Evolutionary conservation across 2,888 invertebrate species (phyloP).

Genomic region (Nephrotoma appendiculata): DNA sequence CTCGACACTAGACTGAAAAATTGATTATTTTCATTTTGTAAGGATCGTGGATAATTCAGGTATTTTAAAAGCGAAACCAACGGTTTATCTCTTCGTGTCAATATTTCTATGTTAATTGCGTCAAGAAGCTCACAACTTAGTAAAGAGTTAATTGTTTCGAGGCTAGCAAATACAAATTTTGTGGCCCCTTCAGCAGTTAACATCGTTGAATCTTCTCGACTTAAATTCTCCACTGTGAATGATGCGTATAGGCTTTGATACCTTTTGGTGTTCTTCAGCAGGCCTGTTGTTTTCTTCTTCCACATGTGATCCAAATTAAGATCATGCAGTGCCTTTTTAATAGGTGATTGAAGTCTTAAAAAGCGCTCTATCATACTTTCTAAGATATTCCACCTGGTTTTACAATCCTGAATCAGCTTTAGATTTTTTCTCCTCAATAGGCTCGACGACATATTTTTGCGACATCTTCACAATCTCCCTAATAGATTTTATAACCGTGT

Average conservation of each 20-base stretch:
- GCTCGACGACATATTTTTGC: not conserved
- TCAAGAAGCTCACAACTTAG: too few species aligned
- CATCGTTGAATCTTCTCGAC: too few species aligned
- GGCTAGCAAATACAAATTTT: not conserved
- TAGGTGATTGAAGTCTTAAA: too few species aligned
- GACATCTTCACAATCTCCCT: not conserved
- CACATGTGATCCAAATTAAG: conserved; percentile 1
- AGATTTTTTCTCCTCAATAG: not conserved
- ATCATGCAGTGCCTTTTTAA: too few species aligned
- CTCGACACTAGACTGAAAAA: not conserved
- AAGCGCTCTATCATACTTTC: too few species aligned
- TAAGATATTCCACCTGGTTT: too few species aligned
- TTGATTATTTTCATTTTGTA: not conserved
- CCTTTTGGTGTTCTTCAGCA: not conserved
- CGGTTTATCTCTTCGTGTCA: too few species aligned
- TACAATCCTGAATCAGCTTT: too few species aligned
- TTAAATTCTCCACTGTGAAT: not conserved
- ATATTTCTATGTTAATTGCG: too few species aligned
- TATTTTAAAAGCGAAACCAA: too few species aligned
- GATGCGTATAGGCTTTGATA: not conserved
- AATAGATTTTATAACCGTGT: not conserved
- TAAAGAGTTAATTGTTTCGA: too few species aligned
- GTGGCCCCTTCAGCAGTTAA: conserved; percentile 1
- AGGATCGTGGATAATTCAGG: not conserved
- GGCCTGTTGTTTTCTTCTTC: not conserved